Percentiles rank a stretch among this genome's conserved stretches.
Evolutionary conservation across 92 coral and sea anemone species (phyloP).

Genomic region (Anthopleura xanthogrammica): DNA sequence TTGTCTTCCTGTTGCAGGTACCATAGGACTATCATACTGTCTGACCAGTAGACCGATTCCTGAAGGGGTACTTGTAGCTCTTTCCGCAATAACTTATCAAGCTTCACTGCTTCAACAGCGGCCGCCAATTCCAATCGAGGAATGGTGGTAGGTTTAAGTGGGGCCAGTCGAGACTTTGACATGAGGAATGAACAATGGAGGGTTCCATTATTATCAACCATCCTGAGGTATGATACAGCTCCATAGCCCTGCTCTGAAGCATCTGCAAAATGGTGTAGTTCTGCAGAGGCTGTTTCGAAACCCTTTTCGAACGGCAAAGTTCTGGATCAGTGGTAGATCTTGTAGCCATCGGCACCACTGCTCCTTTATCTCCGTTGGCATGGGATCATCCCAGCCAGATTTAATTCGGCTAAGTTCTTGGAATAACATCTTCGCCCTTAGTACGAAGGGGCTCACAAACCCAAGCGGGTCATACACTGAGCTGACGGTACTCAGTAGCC

Average conservation of each 20-base stretch:
- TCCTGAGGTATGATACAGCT: too few species aligned
- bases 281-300: slow-evolving; percentile 21
- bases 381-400: slow-evolving; percentile 37
- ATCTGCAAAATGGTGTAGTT: slow-evolving; percentile 36
- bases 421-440: slow-evolving; percentile 38
- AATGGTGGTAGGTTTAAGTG: not conserved
- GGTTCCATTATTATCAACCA: not conserved
- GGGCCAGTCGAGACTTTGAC: not conserved
- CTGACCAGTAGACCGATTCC: slow-evolving; percentile 49
- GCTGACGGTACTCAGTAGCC: slow-evolving; percentile 10
- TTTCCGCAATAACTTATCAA: slow-evolving; percentile 33
- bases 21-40: slow-evolving; percentile 48
- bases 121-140: slow-evolving; percentile 6
- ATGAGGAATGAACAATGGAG: not conserved
- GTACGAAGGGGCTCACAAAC: slow-evolving; percentile 40
- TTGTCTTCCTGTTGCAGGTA: slow-evolving; percentile 42
- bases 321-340: slow-evolving; percentile 33
- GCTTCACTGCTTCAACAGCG: slow-evolving; percentile 48
- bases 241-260: too few species aligned
- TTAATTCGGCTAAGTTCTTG: slow-evolving; percentile 40
- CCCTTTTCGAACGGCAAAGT: slow-evolving; percentile 23
- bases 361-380: slow-evolving; percentile 21
- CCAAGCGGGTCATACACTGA: slow-evolving; percentile 52
- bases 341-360: slow-evolving; percentile 39
- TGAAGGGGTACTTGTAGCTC: slow-evolving; percentile 45